Evolutionary conservation across 2,113 vertebrate genomes (phyloP), one percentile per base, ranked within the genome.

Genomic region (Callocephalon fimbriatum): DNA sequence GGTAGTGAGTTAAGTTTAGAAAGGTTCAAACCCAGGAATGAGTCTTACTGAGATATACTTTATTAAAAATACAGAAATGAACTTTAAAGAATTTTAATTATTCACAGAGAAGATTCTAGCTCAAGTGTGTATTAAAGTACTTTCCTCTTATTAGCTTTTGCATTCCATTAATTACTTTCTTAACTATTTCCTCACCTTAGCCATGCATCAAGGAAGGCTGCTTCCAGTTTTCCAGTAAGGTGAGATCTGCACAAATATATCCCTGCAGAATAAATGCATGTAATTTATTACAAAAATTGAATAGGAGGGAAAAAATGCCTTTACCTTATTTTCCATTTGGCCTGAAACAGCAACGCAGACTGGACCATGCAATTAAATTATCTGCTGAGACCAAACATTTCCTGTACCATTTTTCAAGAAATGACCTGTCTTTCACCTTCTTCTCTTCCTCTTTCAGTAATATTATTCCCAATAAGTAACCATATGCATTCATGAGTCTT

Each of bases 151-250:
- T 97, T 96, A 97, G 89, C 82, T 97, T 98, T 96, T 96, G 95
- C 71, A 87, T 93, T 91, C n/a, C 15, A 80, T 96, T 98, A 97
- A 97, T 98, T 98, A 97, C 95, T 97, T 98, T 98, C 95, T 97
- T 98, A 98, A 98, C 97, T 98, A 73, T 84, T 96, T 95, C 91
- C 54, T 94, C 50, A 44, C 83, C 67, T 78, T 35, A 86, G 13
- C 16, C 32, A 59, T 17, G n/a, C 26, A 70, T 25, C 35, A 83
- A 37, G 15, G 32, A 75, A 71, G 58, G 20, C 35, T 89, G 35
- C 61, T 84, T 89, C 42, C 62, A 91, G 15, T 91, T 94, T 95
- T 87, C 72, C 77, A 81, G 58, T 26, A 40, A 58, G 47, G 80
- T 35, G 32, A 78, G 21, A 72, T 61, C 56, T 72, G 37, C 13